Base-by-base conservation (phyloP, 2,113 vertebrate genomes). In the Centrocercus urophasianus region DNA sequence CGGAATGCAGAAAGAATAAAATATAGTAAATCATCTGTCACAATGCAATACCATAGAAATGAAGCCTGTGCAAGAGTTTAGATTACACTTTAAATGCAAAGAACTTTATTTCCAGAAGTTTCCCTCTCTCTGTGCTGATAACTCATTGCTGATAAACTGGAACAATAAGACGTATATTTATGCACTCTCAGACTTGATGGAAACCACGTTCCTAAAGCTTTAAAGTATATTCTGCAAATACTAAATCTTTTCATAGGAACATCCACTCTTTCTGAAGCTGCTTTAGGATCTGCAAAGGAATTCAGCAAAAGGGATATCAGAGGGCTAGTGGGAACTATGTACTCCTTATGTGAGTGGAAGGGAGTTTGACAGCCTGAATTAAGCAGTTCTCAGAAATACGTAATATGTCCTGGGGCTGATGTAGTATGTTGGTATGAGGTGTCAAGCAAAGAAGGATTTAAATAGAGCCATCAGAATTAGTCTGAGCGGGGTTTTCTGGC, bases 371-470 rank as follows among this genome's bases (percentile, higher is more conserved):
- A 88, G n/a, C 6, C n/a, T 76, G 85, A 90, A 67, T 86, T 13
- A 83, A 86, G n/a, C 56, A 48, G 22, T 70, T 88, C 56, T 24
- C 67, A 88, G 79, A 93, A 90, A 77, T 32, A 63, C 7, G 11
- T 69, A 32, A 25, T 1, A 1, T 83, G 78, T 73, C 67, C 66
- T 67, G 64, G 7, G 59, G 45, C 77, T 93, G 81, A 43, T 6
- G 13, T 20, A 92, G 64, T 19, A 47, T 83, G 28, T 63, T 85
- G 64, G 75, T 48, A 36, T 3, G 11, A 87, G 21, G 30, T 85
- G 71, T 88, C 78, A 83, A 64, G 82, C 69, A 84, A 75, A 92
- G 73, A 38, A 59, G 60, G 18, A 59, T 93, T 95, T 93, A 80
- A 91, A 85, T 10, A 91, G 21, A 89, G 60, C 16, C 56, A 36